phyloP scores from a whole-genome alignment of 2,113 vertebrate species.

The Periophthalmus modestus region DNA sequence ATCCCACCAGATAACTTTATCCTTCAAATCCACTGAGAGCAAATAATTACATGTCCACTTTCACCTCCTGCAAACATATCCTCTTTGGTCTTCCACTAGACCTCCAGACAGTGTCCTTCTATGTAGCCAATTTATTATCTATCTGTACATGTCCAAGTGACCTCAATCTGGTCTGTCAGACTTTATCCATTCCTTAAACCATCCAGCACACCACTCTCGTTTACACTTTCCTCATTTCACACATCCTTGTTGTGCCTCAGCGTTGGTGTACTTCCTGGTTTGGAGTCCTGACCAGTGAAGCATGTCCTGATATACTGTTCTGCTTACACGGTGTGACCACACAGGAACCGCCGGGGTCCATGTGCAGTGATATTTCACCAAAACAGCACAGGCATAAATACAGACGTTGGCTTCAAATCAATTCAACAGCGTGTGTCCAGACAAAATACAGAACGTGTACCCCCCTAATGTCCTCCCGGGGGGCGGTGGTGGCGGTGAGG shows the following conservation, averaged over 20 bases:
- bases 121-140: too few species aligned
- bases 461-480: conserved; percentile 33
- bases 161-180: neutral
- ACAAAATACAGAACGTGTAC: conserved; percentile 27
- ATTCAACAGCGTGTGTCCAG: conserved; percentile 28
- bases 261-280: too few species aligned
- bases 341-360: conserved; percentile 24
- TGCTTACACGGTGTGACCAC: conserved; percentile 27
- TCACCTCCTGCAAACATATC: neutral
- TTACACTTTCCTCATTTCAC: neutral
- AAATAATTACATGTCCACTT: neutral
- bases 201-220: neutral
- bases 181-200: neutral
- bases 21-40: neutral
- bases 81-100: neutral
- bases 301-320: too few species aligned
- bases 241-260: neutral
- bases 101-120: neutral
- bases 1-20: neutral
- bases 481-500: conserved; percentile 8
- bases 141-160: too few species aligned
- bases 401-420: conserved; percentile 46
- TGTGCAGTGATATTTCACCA: conserved; percentile 33
- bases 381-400: conserved; percentile 47
- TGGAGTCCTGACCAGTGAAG: too few species aligned